Percentiles rank a stretch among this genome's conserved stretches.
Conservation (phyloP, 2,113 vertebrate species). For the zebrafish (Danio rerio) region DNA sequence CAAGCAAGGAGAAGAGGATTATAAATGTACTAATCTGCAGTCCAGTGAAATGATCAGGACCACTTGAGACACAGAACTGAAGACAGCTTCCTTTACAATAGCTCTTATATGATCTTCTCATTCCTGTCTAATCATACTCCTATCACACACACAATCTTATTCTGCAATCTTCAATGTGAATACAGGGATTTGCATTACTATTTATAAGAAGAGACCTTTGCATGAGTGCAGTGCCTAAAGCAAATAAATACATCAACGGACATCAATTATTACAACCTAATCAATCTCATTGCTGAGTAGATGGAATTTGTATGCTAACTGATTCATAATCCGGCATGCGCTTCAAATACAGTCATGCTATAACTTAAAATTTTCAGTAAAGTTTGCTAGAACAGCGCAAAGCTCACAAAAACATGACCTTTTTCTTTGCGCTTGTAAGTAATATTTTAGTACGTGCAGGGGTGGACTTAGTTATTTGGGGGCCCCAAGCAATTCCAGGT, state of each 20-base stretch:
- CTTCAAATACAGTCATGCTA: background rate
- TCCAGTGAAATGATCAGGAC: constrained; percentile 44
- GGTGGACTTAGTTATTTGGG: too few relatives aligned
- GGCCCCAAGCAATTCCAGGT: too few relatives aligned
- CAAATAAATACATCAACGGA: background rate
- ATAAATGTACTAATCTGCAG: constrained; percentile 43
- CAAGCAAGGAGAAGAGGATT: constrained; percentile 41
- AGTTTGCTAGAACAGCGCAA: background rate
- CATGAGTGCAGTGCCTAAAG: background rate
- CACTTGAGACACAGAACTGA: constrained; percentile 73
- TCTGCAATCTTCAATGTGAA: background rate
- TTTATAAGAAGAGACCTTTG: background rate
- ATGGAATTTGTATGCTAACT: background rate
- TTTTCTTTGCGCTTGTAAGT: too few relatives aligned
- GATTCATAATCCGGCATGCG: background rate
- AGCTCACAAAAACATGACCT: background rate
- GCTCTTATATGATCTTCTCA: constrained; percentile 25
- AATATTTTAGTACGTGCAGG: too few relatives aligned
- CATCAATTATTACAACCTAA: too few relatives aligned
- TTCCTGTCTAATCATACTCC: constrained; percentile 18
- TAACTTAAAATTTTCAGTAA: background rate
- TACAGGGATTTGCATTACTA: background rate
- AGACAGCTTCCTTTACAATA: constrained; percentile 55
- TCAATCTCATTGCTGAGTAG: background rate
- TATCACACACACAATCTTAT: constrained; percentile 37